Evolutionary conservation across 2,113 vertebrate species (phyloP).

Genomic region (Leucosticte australis): DNA sequence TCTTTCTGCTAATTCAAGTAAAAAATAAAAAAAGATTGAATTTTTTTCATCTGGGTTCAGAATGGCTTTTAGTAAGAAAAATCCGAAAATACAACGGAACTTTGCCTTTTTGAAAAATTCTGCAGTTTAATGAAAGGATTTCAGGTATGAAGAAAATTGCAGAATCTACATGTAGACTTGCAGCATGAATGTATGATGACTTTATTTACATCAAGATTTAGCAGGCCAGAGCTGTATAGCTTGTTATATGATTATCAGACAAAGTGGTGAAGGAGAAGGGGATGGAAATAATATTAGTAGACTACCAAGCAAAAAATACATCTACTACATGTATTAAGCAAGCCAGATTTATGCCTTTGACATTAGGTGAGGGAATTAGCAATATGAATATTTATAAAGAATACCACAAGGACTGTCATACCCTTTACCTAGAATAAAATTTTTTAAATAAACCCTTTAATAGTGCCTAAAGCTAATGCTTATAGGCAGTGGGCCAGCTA

Average conservation of each 20-base stretch:
- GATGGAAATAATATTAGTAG: background rate
- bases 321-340: background rate
- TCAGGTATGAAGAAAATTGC: background rate
- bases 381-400: conserved; percentile 12
- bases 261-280: background rate
- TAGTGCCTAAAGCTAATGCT: background rate
- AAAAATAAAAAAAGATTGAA: background rate
- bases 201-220: background rate
- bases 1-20: background rate
- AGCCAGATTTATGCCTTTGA: conserved; percentile 7
- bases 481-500: background rate
- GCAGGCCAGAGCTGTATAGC: background rate
- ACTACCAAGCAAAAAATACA: background rate
- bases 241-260: background rate
- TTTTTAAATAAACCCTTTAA: background rate
- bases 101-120: background rate
- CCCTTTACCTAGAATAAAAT: conserved; percentile 1
- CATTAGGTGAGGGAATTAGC: conserved; percentile 20
- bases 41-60: background rate
- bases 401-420: background rate
- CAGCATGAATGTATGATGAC: background rate
- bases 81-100: background rate
- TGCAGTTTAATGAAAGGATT: background rate
- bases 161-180: background rate
- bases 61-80: background rate